Conservation (phyloP, 1,140 invertebrate genomes). For the Lithobius niger region DNA sequence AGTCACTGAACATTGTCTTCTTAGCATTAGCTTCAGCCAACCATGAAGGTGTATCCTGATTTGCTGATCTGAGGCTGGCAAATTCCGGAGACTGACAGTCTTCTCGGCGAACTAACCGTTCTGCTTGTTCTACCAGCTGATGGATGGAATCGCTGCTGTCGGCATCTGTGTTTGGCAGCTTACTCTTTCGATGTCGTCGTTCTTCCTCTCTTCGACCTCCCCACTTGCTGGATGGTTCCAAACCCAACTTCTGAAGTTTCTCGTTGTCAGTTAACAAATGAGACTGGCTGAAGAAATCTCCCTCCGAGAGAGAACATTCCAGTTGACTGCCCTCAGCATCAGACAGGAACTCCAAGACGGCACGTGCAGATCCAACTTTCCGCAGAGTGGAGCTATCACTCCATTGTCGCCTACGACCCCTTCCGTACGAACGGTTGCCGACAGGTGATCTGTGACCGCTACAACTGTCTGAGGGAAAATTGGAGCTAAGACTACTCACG, state of each 20-base stretch:
- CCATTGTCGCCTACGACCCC: not conserved
- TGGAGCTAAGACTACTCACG: no score
- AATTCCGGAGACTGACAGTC: constrained; percentile 25
- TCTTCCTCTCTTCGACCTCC: not conserved
- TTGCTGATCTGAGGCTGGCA: constrained; percentile 26
- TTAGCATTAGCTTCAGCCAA: constrained; percentile 40
- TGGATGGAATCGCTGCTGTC: constrained; percentile 40
- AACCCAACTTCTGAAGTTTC: not conserved
- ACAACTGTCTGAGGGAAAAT: no score
- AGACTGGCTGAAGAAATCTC: not conserved
- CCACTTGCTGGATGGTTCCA: not conserved
- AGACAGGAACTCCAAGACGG: not conserved
- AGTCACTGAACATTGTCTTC: constrained; percentile 50
- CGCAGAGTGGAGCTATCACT: not conserved
- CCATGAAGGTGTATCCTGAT: constrained; percentile 31
- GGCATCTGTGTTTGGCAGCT: no score
- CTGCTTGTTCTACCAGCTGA: constrained; percentile 51
- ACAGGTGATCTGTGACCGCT: no score
- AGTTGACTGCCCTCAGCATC: not conserved
- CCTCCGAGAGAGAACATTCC: not conserved
- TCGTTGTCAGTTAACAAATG: not conserved
- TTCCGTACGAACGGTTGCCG: no score
- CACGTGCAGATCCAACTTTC: not conserved
- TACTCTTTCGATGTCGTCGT: not conserved
- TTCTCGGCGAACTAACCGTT: constrained; percentile 44